phyloP scores from a whole-genome alignment of 2,113 vertebrate species.

The Chaenogobius annularis region DNA sequence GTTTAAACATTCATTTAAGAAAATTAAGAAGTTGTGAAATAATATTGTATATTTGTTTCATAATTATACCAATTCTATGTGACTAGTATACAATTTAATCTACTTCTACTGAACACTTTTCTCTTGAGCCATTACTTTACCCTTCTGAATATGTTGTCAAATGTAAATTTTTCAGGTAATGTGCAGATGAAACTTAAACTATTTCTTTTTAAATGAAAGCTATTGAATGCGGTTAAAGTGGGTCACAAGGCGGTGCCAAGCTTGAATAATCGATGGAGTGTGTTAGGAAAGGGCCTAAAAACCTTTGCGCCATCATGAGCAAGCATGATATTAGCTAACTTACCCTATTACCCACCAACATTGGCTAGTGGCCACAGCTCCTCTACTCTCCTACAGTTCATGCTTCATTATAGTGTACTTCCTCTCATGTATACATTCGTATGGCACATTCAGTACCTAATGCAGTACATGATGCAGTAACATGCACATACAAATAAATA shows the following conservation, averaged over 20 bases:
- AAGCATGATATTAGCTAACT: neutral
- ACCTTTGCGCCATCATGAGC: neutral
- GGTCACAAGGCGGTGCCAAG: neutral
- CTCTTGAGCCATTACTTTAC: too few species aligned
- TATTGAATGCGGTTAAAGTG: neutral
- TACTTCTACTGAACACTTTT: too few species aligned
- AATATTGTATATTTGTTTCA: too few species aligned
- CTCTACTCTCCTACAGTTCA: neutral
- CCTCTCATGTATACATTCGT: constrained; percentile 18
- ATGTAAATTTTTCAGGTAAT: neutral
- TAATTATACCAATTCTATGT: neutral
- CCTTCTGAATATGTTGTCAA: neutral
- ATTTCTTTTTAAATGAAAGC: neutral
- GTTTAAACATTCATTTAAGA: too few species aligned
- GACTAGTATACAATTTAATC: neutral
- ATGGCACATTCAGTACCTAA: constrained; percentile 31
- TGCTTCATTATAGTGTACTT: neutral
- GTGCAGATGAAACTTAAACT: neutral
- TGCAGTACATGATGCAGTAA: constrained; percentile 48
- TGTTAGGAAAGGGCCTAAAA: neutral
- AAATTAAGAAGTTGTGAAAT: too few species aligned
- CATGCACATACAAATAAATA: constrained; percentile 72
- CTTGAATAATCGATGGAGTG: neutral
- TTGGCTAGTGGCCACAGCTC: neutral
- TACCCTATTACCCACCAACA: neutral